Base-by-base conservation (phyloP, 2,113 vertebrate species). In the Sinocyclocheilus anophthalmus region DNA sequence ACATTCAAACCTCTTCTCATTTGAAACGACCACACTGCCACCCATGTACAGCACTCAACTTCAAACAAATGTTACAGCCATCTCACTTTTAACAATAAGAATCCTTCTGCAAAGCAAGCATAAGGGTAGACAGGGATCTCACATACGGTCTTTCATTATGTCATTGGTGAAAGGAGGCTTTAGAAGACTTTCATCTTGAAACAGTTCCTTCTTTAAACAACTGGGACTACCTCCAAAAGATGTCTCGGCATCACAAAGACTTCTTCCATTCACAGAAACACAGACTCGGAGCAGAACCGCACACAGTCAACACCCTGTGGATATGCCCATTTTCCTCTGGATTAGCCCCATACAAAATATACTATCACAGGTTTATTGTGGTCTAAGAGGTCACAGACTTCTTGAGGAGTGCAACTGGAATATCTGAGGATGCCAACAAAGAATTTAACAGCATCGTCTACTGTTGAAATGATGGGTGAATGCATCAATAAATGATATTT, bases 381-480 rank as follows among this genome's bases (percentile, higher is more conserved):
- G 70, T 84, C 82, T 83, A 24, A 61, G 75, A 69, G 42, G n/a
- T 86, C n/a, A 76, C 63, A 39, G 59, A 81, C 72, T 84, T 73
- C 30, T 65, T 53, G 37, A 59, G 22, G 22, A 84, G 48, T 76
- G 48, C 30, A 33, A 57, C 63, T 30, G 22, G 67, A 82, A 81
- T 81, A 55, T 2, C 14, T 63, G 50, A 7, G 22, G 65, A 65
- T 7, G n/a, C 22, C 73, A 42, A 76, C 79, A 61, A 48, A 80
- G 45, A 83, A 88, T 63, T 7, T 30, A 39, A 76, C 84, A 86
- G n/a, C n/a, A 90, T 90, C 84, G 83, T 57, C 86, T 87, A 76
- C 70, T 86, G 88, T 79, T 91, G 91, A 92, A 88, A 91, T 65
- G 65, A 39, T 30, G 83, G 42, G 30, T 75, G 53, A 59, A 37